These are phyloP conservation scores for Hipparchia sbordonii DNA, from an alignment of 2,888 invertebrate species.

Conservation along the genomic window DNA sequence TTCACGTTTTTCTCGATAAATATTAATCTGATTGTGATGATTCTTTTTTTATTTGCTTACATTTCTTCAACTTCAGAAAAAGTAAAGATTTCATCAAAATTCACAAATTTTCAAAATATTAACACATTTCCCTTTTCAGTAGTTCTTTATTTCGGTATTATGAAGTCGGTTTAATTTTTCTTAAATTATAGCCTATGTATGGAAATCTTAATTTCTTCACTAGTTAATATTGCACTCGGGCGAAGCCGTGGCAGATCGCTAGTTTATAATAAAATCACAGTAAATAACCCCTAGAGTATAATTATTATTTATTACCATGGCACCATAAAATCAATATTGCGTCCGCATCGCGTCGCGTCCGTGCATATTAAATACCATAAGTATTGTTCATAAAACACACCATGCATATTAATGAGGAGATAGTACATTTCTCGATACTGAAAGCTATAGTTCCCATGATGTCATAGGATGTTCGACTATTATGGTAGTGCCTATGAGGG, in stretches of 20 bases:
- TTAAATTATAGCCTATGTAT: too few species aligned
- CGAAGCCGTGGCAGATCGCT: background rate
- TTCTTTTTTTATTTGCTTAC: too few species aligned
- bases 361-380: conserved; percentile 53
- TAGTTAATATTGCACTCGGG: background rate
- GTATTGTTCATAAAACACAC: conserved; percentile 57
- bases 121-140: too few species aligned
- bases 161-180: too few species aligned
- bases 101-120: too few species aligned
- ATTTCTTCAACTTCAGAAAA: too few species aligned
- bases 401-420: conserved; percentile 61
- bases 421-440: conserved; percentile 54
- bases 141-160: too few species aligned
- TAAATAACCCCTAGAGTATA: conserved; percentile 11
- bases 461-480: conserved; percentile 50
- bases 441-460: conserved; percentile 55
- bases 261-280: conserved; percentile 8
- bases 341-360: conserved; percentile 46
- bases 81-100: too few species aligned
- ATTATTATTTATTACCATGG: conserved; percentile 32
- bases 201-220: background rate
- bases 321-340: conserved; percentile 50
- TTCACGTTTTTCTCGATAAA: too few species aligned
- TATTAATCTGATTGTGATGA: too few species aligned
- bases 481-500: conserved; percentile 23